A percentile compares a stretch with the other conserved stretches of the same genome.
phyloP scores from a whole-genome alignment of 1,140 invertebrate genomes.

The Zophobas atratus region DNA sequence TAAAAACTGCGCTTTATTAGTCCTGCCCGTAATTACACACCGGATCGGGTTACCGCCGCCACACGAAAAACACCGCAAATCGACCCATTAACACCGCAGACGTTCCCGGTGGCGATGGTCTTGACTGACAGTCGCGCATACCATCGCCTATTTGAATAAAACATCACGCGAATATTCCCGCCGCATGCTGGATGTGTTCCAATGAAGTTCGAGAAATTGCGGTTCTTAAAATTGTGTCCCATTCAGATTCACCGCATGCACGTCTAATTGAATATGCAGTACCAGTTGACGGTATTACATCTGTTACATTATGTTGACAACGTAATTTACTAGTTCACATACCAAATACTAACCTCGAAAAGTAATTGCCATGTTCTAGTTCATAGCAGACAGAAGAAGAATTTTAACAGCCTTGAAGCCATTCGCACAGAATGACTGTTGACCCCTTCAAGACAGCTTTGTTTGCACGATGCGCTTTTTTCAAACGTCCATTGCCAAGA shows the following conservation, averaged over 20 bases:
- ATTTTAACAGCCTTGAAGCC: constrained; percentile 40
- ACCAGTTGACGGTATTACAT: constrained; percentile 49
- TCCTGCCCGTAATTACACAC: constrained; percentile 22
- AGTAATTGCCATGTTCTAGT: constrained; percentile 38
- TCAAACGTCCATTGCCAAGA: background rate
- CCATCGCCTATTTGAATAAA: constrained; percentile 42
- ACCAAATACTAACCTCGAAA: constrained; percentile 50
- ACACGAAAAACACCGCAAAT: constrained; percentile 42
- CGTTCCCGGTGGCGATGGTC: constrained; percentile 38
- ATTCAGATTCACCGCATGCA: constrained; percentile 46
- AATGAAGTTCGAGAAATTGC: constrained; percentile 48
- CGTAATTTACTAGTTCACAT: constrained; percentile 54
- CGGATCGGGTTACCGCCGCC: constrained; percentile 39
- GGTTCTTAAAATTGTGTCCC: constrained; percentile 45
- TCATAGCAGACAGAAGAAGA: constrained; percentile 22
- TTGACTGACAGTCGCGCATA: constrained; percentile 28
- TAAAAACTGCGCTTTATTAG: constrained; percentile 37
- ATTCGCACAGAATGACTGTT: constrained; percentile 6
- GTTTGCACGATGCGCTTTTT: constrained; percentile 26
- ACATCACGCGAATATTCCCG: constrained; percentile 44
- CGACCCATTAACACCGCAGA: constrained; percentile 44
- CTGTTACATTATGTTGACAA: constrained; percentile 52
- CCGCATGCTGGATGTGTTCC: constrained; percentile 41
- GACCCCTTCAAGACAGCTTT: constrained; percentile 7
- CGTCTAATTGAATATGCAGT: constrained; percentile 51